phyloP scores from a whole-genome alignment of 2,888 invertebrate genomes.

The Drosophila paranaensis region DNA sequence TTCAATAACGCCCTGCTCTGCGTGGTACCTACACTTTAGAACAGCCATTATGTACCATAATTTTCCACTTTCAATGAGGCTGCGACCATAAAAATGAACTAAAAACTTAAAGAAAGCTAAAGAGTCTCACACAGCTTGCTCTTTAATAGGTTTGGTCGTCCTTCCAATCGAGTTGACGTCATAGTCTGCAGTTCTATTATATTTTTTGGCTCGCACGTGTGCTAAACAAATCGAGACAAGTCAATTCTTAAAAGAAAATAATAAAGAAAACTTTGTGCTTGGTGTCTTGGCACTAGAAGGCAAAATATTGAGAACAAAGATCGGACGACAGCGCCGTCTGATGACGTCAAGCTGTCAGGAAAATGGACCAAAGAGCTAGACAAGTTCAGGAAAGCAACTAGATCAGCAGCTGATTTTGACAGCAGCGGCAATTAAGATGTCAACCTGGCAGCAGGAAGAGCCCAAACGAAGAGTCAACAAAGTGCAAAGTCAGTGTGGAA shows the following conservation, averaged over 20 bases:
- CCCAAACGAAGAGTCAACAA: neutral
- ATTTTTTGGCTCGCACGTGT: slow-evolving; percentile 46
- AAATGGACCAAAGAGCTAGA: slow-evolving; percentile 38
- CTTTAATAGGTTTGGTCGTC: slow-evolving; percentile 21
- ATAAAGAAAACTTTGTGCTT: slow-evolving; percentile 14
- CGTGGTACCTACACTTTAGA: too few species aligned
- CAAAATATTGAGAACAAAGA: slow-evolving; percentile 30
- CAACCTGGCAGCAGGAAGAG: slow-evolving; percentile 33
- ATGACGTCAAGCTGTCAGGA: slow-evolving; percentile 49
- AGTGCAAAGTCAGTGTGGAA: slow-evolving; percentile 14
- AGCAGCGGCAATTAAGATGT: slow-evolving; percentile 73
- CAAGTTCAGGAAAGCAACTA: slow-evolving; percentile 35
- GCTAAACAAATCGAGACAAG: slow-evolving; percentile 16
- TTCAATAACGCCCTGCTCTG: too few species aligned
- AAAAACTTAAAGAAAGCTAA: neutral
- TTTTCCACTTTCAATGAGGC: too few species aligned
- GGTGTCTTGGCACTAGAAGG: neutral
- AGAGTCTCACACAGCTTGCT: neutral
- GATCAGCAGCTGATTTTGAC: slow-evolving; percentile 69
- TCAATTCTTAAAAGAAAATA: slow-evolving; percentile 1
- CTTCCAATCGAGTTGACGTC: slow-evolving; percentile 39
- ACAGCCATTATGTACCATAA: too few species aligned
- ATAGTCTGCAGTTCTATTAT: slow-evolving; percentile 12
- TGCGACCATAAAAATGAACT: too few species aligned
- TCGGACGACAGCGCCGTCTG: slow-evolving; percentile 40